Base-by-base conservation (phyloP, 2,888 invertebrate genomes). In the Callyntrura sp. region DNA sequence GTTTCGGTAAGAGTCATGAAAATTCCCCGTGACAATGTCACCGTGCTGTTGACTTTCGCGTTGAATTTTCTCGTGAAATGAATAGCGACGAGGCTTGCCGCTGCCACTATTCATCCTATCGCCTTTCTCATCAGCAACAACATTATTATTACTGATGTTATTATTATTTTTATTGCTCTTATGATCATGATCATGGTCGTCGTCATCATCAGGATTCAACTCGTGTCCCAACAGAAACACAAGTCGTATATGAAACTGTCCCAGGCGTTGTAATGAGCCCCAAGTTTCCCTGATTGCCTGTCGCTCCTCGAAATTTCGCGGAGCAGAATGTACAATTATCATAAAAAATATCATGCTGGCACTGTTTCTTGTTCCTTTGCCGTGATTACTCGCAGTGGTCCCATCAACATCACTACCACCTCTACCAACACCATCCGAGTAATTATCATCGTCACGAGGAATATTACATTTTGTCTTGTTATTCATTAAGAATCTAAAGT, bases 201-300 rank as follows among this genome's bases (percentile, higher is more conserved):
- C n/a, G 8, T 23, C 60, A n/a, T 70, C 68, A 70, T 55, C 68
- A 84, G 14, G 9, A 76, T 43, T 85, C 85, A 57, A n/a, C 73
- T 51, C 85, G 0, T 84, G 84, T 20, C 93, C 94, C 17, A 94
- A 45, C 0, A 94, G 92, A 89, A 94, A 94, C 17, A 92, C 93
- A 6, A 93, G 87, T 65, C 93, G 92, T 45, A 93, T 90, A 4
- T 81, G 84, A 35, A 88, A 91, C 43, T 91, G 91, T 65, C 91
- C 91, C 14, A 92, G 23, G 4, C 82, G 76, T 25, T 91, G 92
- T 28, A 93, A 92, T 35, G 92, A 92, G 0, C 94, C 94, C 94
- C 94, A 94, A 5, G 94, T 94, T 25, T 91, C 92, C 48, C 94
- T 92, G 35, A 94, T 94, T 28, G 93, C 93, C 65, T 93, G 91